Evolutionary conservation across 2,888 invertebrate species (phyloP).

Genomic region (Ramazzottius varieornatus): DNA sequence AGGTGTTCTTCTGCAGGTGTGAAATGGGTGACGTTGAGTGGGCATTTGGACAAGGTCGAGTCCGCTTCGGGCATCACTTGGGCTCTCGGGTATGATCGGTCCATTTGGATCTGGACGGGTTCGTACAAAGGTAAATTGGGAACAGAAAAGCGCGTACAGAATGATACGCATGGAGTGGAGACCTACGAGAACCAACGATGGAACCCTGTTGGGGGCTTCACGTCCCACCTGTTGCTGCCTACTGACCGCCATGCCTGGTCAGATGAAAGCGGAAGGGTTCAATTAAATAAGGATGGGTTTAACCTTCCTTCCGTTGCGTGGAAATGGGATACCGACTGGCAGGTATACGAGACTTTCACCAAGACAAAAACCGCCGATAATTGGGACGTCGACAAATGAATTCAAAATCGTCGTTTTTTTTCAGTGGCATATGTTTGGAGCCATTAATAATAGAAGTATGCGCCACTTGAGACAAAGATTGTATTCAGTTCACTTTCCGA

Average conservation of each 20-base stretch:
- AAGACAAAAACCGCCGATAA: no score
- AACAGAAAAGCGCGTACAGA: not conserved
- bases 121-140: not conserved
- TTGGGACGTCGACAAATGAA: no score
- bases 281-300: conserved; percentile 12
- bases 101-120: not conserved
- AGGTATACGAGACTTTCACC: no score
- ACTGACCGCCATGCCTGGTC: conserved; percentile 18
- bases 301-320: conserved; percentile 13
- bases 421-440: no score
- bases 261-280: conserved; percentile 9
- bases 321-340: conserved; percentile 44
- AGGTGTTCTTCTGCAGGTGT: no score
- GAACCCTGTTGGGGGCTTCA: conserved; percentile 66
- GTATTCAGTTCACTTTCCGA: no score
- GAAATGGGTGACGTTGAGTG: not conserved
- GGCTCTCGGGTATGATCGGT: not conserved
- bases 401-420: no score
- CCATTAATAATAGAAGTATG: no score
- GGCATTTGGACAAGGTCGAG: not conserved
- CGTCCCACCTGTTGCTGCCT: conserved; percentile 47
- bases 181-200: conserved; percentile 34
- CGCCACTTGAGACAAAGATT: no score
- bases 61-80: not conserved
- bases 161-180: not conserved